phyloP scores from a whole-genome alignment of 2,888 invertebrate species.

The Ormia ochracea region DNA sequence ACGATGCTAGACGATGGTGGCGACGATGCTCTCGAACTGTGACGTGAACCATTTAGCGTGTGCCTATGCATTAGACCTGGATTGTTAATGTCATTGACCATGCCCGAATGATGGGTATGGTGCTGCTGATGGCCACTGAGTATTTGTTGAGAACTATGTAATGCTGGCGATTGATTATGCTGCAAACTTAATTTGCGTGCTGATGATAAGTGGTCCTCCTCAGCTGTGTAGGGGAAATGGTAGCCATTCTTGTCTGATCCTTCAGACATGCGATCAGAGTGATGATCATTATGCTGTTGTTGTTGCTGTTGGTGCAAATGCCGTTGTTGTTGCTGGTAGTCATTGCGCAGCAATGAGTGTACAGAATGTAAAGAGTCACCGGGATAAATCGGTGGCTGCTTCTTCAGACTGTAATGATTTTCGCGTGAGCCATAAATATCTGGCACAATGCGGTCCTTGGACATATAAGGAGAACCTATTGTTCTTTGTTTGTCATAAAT shows the following conservation, averaged over 20 bases:
- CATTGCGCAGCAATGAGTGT: conserved; percentile 75
- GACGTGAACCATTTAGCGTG: conserved; percentile 70
- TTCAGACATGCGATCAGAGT: conserved; percentile 82
- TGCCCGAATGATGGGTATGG: conserved; percentile 32
- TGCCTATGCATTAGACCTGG: conserved; percentile 75
- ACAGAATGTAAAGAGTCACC: conserved; percentile 76
- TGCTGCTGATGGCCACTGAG: conserved; percentile 63
- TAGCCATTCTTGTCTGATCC: conserved; percentile 88
- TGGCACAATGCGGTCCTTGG: conserved; percentile 75
- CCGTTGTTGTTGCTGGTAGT: conserved; percentile 74
- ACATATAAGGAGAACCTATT: conserved; percentile 75
- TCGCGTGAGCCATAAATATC: conserved; percentile 76
- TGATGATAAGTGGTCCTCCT: conserved; percentile 83
- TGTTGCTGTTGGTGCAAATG: conserved; percentile 71
- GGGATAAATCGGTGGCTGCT: conserved; percentile 70
- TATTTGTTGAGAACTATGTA: conserved; percentile 69
- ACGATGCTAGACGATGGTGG: conserved; percentile 78
- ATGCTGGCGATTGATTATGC: conserved; percentile 66
- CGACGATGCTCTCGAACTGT: conserved; percentile 75
- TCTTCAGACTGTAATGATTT: conserved; percentile 74
- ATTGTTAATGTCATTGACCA: conserved; percentile 79
- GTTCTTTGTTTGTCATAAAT: conserved; percentile 76
- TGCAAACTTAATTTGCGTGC: conserved; percentile 70
- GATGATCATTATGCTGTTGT: conserved; percentile 73
- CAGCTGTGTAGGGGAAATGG: conserved; percentile 89